Conservation (phyloP, 2,113 vertebrate species). For the Lucifuga dentata region DNA sequence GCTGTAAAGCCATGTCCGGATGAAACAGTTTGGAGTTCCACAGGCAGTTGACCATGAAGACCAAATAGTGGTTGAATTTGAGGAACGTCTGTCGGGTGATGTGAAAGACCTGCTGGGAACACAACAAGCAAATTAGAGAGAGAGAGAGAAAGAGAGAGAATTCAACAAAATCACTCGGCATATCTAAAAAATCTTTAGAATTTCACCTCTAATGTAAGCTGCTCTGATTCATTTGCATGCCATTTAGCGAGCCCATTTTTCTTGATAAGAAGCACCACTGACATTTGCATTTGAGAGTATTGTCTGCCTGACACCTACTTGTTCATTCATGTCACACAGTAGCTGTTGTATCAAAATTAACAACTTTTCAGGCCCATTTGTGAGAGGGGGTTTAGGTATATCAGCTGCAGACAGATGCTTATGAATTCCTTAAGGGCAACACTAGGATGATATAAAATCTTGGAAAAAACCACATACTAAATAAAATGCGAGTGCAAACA, state of each 20-base stretch:
- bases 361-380: constrained; percentile 36
- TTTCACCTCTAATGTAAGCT: constrained; percentile 4
- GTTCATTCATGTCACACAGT: constrained; percentile 24
- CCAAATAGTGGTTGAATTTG: constrained; percentile 90
- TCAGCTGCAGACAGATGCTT: constrained; percentile 22
- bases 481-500: background rate
- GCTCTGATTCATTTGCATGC: constrained; percentile 39
- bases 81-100: constrained; percentile 86
- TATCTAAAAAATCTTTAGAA: background rate
- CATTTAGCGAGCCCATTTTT: constrained; percentile 38
- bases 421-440: constrained; percentile 27
- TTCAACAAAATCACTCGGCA: background rate
- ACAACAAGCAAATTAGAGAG: background rate
- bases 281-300: constrained; percentile 36
- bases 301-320: constrained; percentile 28
- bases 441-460: background rate
- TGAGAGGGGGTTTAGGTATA: constrained; percentile 28
- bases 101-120: constrained; percentile 79
- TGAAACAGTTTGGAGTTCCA: constrained; percentile 89
- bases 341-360: constrained; percentile 41
- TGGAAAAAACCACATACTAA: constrained; percentile 1
- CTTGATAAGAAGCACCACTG: constrained; percentile 34
- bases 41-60: constrained; percentile 89
- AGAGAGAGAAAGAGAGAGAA: background rate
- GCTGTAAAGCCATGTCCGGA: constrained; percentile 74